phyloP scores from a whole-genome alignment of 2,113 vertebrate genomes.

The Pelecanoides urinatrix region DNA sequence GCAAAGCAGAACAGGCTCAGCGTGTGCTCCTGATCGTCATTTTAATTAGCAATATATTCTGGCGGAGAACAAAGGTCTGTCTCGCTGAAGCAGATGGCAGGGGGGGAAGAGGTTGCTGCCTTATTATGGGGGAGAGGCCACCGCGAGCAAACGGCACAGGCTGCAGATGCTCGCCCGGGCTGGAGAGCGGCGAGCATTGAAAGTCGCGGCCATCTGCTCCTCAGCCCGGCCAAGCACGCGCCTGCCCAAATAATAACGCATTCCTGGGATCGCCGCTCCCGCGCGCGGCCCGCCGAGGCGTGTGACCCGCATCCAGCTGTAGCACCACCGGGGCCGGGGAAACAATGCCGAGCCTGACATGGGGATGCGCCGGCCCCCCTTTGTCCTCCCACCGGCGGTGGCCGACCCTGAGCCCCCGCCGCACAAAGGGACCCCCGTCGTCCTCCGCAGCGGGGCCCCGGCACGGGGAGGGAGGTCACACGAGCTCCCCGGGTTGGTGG shows the following conservation, averaged over 20 bases:
- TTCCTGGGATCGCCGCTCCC: not conserved
- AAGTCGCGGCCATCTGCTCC: conserved; percentile 71
- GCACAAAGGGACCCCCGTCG: not conserved
- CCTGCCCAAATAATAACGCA: not conserved
- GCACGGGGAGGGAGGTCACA: not conserved
- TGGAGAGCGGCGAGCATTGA: not conserved
- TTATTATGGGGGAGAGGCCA: conserved; percentile 38
- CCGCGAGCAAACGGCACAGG: not conserved
- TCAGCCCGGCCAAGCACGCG: conserved; percentile 28
- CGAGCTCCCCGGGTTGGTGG: rapidly evolving
- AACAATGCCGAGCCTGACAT: not conserved
- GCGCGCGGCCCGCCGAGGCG: not conserved
- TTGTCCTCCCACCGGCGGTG: not conserved
- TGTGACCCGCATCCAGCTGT: conserved; percentile 56
- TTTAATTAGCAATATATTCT: conserved; percentile 73
- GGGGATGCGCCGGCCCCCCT: not conserved
- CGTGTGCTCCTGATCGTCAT: not conserved
- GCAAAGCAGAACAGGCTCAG: not conserved
- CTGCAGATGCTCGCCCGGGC: conserved; percentile 64
- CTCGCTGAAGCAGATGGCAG: conserved; percentile 73
- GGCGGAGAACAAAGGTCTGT: conserved; percentile 52
- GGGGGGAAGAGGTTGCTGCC: not conserved
- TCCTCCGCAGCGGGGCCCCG: rapidly evolving
- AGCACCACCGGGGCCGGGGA: not conserved
- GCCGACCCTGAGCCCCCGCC: rapidly evolving